phyloP scores from a whole-genome alignment of 1,140 invertebrate species.

The Lethrus apterus region DNA sequence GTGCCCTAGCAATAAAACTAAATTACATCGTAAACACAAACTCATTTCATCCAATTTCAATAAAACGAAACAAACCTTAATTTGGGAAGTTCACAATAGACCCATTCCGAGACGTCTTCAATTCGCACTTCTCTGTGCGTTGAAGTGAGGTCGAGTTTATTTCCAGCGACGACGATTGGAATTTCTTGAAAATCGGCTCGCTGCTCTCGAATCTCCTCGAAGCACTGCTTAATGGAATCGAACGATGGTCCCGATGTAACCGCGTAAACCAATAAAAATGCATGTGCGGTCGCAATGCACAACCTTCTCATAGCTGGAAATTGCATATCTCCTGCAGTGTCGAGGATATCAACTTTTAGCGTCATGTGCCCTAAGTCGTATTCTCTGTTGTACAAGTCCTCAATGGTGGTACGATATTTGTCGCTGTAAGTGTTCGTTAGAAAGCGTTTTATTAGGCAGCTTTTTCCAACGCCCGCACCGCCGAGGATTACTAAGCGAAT shows the following conservation, averaged over 20 bases:
- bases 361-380: constrained; percentile 69
- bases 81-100: constrained; percentile 67
- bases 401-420: constrained; percentile 81
- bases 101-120: constrained; percentile 74
- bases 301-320: constrained; percentile 82
- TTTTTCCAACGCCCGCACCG: constrained; percentile 73
- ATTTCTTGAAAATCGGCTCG: constrained; percentile 71
- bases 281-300: constrained; percentile 82
- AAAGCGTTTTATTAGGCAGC: constrained; percentile 77
- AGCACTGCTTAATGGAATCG: constrained; percentile 68
- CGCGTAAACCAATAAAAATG: constrained; percentile 83
- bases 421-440: constrained; percentile 78
- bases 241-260: constrained; percentile 72
- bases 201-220: constrained; percentile 77
- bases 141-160: constrained; percentile 68
- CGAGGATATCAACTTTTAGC: constrained; percentile 80
- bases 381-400: constrained; percentile 82
- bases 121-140: constrained; percentile 58
- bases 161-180: constrained; percentile 79
- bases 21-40: constrained; percentile 6
- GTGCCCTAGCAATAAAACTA: background rate
- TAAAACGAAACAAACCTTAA: constrained; percentile 47
- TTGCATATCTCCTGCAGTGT: constrained; percentile 80
- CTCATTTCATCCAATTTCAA: too few species aligned
- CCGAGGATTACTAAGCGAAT: constrained; percentile 80